Base-by-base conservation (phyloP, 2,888 invertebrate genomes). In the Steinernema carpocapsae region DNA sequence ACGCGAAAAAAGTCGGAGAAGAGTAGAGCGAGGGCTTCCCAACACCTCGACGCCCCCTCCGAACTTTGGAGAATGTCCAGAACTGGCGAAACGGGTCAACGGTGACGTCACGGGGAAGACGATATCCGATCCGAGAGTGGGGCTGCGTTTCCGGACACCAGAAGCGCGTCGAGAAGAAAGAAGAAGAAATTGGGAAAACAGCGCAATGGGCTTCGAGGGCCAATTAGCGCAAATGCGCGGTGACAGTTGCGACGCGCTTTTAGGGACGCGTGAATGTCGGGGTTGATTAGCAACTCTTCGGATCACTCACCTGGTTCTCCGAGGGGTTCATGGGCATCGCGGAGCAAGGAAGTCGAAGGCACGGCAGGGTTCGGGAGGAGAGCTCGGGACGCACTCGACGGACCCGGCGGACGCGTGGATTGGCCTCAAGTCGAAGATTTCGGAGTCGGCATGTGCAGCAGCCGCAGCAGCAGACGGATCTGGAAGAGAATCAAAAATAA, bases 1-100 rank as follows among this genome's bases (percentile, higher is more conserved):
- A 56, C 56, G 56, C 56, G 56, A 56, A 56, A 56, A 19, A 22
- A 56, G 56, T 56, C 22, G 56, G 56, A 56, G 56, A 56, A 19
- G 51, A 10, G 51, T 19, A 51, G 7, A 51, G n/a, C 10, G 10
- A 51, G 51, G 51, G 12, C 6, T 26, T 6, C 26, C 22, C 43
- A 43, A 43, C 26, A 24, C 19, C 19, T 56, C 19, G 56, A 19
- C 2, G 24, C 6, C 6, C 10, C 26, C 56, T 19, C 56, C 14
- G 56, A 19, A 26, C 56, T 26, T 10, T 26, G 14, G 14, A 43
- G 43, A 12, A 14, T 12, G 43, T 22, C 24, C 26, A 22, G n/a
- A n/a, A n/a, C n/a, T n/a, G n/a, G n/a, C 22, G 6, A 4, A 4
- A 14, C 24, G 56, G 24, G 24, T 56, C 56, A 56, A 26, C 7